Base-by-base conservation (phyloP, 2,797 vertebrate genomes). In the Capromys pilorides region DNA sequence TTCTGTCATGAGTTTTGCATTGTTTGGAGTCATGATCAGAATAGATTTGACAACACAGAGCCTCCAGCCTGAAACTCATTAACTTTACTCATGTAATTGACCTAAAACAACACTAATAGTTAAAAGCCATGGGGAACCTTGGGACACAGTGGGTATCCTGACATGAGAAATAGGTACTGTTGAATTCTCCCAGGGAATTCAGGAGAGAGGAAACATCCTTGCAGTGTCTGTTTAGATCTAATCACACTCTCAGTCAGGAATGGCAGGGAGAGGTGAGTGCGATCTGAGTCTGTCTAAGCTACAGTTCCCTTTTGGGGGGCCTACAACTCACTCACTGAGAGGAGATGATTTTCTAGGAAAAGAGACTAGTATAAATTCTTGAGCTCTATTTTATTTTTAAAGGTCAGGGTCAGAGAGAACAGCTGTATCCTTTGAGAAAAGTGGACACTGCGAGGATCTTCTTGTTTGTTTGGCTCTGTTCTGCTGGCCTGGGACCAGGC, bases 31-130 rank as follows among this genome's bases (percentile, higher is more conserved):
- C 88, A 77, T 45, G 51, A 85, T 59, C 62, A 87, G 71, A 41
- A 5, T 39, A 59, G 61, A 82, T 59, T 84, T 90, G 66, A 64
- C 36, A 67, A 24, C 9, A 16, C 49, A 90, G 78, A 96, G 75
- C 18, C 59, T 88, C 82, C 84, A 94, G 49, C 82, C 71, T 18
- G 62, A 91, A 92, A 87, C 81, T 95, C 86, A 97, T 93, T 96
- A 97, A 86, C 73, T 49, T 81, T 87, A 59, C 45, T 96, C 91
- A 94, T 78, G 39, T 31, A 86, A 93, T 86, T 94, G 94, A 97
- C 95, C 91, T 94, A 94, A 95, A 96, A 93, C 19, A 19, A 54
- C 6, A 0, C 18, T 77, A 61, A 61, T 41, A 82, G 75, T 71
- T 77, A 66, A 83, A 94, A 94, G 49, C 49, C 80, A n/a, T 67